Evolutionary conservation across 2,888 invertebrate species (phyloP), one percentile per base, ranked within the genome.

Genomic region (Mythimna ferrago): DNA sequence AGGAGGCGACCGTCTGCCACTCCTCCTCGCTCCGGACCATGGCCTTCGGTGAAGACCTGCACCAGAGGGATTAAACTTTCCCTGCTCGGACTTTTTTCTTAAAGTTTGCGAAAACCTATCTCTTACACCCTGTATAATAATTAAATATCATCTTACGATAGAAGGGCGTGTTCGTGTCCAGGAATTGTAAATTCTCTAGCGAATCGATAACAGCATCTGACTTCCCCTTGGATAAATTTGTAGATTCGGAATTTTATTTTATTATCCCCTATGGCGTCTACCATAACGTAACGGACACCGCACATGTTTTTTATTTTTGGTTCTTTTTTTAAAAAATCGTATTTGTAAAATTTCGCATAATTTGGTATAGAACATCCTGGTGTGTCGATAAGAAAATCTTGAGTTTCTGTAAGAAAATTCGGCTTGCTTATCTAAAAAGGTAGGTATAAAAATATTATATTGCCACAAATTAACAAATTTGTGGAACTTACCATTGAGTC

Each of bases 301-400:
- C 94, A 94, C 26, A 69, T 70, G 16, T 32, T 0, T 16, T 41
- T 69, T 14, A 16, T 19, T 32, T 54, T 69, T 82, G 7, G 41
- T 21, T 82, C 57, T 10, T 71, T 66, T 0, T 78, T 53, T 78
- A 81, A 64, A 76, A 88, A 87, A 51, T 77, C 83, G 70, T 89
- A 89, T 68, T 82, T 71, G 35, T 90, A 73, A 21, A 83, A 88
- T 77, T 89, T 91, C 38, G 79, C 81, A 76, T 91, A 93, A 75
- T 93, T 91, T 51, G 93, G 94, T 81, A 94, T 93, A 32, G 75
- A 78, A 74, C 94, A 94, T 41, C 93, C 93, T 44, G 89, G 86
- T 26, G 94, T 94, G 62, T 92, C 87, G 58, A 94, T 87, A 54
- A 94, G 80, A 54, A 81, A 92, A 14, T 70, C 68, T 32, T 77